phyloP scores from a whole-genome alignment of 2,113 vertebrate genomes.

The Corythaixoides concolor region DNA sequence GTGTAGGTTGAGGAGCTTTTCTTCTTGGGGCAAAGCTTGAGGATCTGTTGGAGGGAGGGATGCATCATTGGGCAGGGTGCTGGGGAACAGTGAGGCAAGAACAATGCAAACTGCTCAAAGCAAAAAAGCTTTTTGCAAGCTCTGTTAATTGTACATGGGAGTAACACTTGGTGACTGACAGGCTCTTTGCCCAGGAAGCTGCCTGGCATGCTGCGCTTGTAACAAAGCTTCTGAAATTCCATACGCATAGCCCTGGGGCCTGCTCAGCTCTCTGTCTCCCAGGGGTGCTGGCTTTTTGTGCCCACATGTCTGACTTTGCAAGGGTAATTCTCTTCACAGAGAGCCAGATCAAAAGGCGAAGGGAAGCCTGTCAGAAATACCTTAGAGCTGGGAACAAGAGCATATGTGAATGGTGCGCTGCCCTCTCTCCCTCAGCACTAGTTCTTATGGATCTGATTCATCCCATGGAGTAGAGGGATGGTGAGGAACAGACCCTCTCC shows the following conservation, averaged over 20 bases:
- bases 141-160: neutral
- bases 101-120: neutral
- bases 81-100: neutral
- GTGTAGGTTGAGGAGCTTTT: constrained; percentile 95
- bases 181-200: neutral
- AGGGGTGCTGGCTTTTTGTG: neutral
- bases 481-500: neutral
- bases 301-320: neutral
- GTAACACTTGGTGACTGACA: neutral
- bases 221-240: neutral
- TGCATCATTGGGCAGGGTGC: neutral
- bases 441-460: neutral
- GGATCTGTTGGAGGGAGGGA: constrained; percentile 79
- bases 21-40: constrained; percentile 98
- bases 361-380: neutral
- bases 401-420: neutral
- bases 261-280: neutral
- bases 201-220: neutral
- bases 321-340: neutral
- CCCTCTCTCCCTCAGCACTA: neutral
- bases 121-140: neutral
- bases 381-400: neutral
- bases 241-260: neutral
- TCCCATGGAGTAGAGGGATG: neutral
- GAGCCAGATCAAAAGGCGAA: neutral